Evolutionary conservation across 2,888 invertebrate species (phyloP), one percentile per base, ranked within the genome.

Genomic region (Lithophane leautieri): DNA sequence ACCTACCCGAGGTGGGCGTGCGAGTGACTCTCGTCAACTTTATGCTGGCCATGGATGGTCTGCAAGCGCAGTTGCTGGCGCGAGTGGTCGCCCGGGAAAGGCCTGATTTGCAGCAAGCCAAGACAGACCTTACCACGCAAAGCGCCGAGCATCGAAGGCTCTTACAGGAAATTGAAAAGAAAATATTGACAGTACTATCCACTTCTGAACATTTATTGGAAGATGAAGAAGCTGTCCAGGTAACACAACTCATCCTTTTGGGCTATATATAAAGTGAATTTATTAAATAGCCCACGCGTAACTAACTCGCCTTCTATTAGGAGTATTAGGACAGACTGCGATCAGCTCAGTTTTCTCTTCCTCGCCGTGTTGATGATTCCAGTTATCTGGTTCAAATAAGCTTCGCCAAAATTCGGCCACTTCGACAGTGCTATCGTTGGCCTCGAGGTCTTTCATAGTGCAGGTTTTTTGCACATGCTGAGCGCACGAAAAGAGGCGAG

Each of bases 1-100:
- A 99, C 92, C 94, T 99, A 73, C 99, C 99, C 0, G 99, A 99
- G 95, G 97, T 99, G 11, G 98, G 99, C 0, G 99, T 99, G 0
- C 99, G 99, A 93, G 98, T 98, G 11, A 98, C 99, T 0, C 92
- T 99, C 40, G 97, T 99, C 4, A 99, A 99, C 95, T 99, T 99
- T 91, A 98, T 99, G 98, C 98, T 99, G 87, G 99, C 99, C 8
- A 97, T 97, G 61, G 98, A 98, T 73, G 99, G 99, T 1, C 95
- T 99, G 47, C 98, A 98, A 94, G 99, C 99, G 91, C 99, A 99
- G 92, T 93, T 99, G 66, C 94, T 99, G 76, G 98, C 98, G 16
- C 98, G 99, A 60, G 99, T 99, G 0, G 99, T 99, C 2, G 99
- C 99, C 0, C 97, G 98, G 81, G 99, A 99, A 93, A 95, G 99